These are phyloP conservation scores for Scaptomyza flava DNA, from an alignment of 2,888 invertebrate species.

Conservation along the genomic window DNA sequence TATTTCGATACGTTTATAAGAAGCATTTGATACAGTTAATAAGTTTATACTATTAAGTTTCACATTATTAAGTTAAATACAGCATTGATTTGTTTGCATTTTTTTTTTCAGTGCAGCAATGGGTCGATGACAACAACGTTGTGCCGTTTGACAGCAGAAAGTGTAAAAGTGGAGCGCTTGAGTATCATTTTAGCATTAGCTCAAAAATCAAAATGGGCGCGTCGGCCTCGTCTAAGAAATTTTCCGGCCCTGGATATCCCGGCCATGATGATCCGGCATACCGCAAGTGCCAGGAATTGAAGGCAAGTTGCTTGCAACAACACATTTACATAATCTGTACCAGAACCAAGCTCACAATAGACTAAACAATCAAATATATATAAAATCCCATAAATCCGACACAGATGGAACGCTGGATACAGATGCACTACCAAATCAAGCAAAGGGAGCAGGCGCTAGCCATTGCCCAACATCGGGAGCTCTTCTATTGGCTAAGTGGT, in stretches of 20 bases:
- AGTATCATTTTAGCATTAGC: not conserved
- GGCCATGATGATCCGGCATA: constrained; percentile 79
- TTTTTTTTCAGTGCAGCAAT: constrained; percentile 10
- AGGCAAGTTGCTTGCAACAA: constrained; percentile 57
- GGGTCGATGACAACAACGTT: constrained; percentile 46
- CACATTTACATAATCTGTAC: constrained; percentile 22
- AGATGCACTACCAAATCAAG: constrained; percentile 91
- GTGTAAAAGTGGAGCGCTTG: constrained; percentile 11
- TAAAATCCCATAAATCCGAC: not conserved
- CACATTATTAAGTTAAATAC: no score
- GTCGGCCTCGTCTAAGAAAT: constrained; percentile 65
- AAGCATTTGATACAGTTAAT: no score
- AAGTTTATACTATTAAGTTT: no score
- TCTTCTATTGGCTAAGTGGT: constrained; percentile 89
- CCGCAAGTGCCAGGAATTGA: constrained; percentile 79
- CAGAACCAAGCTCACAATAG: not conserved
- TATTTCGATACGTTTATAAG: no score
- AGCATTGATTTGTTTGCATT: not conserved
- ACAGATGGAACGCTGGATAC: constrained; percentile 92
- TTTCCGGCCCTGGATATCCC: constrained; percentile 58
- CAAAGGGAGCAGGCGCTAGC: constrained; percentile 90
- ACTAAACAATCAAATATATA: no score
- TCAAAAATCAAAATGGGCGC: constrained; percentile 70
- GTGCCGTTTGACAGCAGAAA: constrained; percentile 5
- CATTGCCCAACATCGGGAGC: constrained; percentile 89